A percentile compares a stretch with the other conserved stretches of the same genome.
Conservation (phyloP, 2,113 vertebrate genomes). For the Phyllopteryx taeniolatus region DNA sequence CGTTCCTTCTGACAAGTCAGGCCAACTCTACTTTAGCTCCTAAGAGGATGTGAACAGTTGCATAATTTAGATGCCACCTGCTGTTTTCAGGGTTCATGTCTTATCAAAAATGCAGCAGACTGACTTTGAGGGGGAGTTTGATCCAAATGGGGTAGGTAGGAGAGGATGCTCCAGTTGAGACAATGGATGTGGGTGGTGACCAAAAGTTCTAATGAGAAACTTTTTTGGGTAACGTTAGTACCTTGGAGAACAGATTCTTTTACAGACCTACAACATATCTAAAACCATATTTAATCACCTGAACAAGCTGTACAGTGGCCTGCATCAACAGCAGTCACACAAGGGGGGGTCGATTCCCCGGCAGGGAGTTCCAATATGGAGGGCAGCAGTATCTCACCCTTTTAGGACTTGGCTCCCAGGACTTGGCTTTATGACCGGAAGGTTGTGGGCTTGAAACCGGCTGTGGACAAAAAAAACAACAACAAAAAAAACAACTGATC, state of each 20-base stretch:
- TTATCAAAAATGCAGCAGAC: conserved; percentile 67
- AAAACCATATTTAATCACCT: conserved; percentile 3
- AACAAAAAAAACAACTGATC: conserved; percentile 1
- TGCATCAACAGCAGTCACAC: background rate
- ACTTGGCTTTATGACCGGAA: background rate
- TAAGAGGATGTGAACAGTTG: conserved; percentile 65
- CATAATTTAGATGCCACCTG: conserved; percentile 73
- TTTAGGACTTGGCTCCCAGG: background rate
- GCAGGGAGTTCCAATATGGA: background rate
- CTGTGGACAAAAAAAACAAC: background rate
- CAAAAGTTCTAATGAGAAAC: conserved; percentile 49
- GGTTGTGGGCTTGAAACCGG: background rate
- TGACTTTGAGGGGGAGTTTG: conserved; percentile 58
- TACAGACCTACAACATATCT: conserved; percentile 6
- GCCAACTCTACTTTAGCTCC: conserved; percentile 61
- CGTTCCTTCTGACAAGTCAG: conserved; percentile 70
- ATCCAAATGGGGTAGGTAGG: conserved; percentile 44
- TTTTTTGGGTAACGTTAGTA: conserved; percentile 32
- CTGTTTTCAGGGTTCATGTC: conserved; percentile 59
- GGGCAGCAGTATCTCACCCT: background rate
- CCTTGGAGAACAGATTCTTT: background rate
- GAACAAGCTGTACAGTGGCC: background rate
- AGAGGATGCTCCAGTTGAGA: conserved; percentile 51
- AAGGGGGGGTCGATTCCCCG: background rate
- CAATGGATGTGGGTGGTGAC: conserved; percentile 38